Evolutionary conservation across 2,797 vertebrate species (phyloP), one percentile per base, ranked within the genome.

Genomic region (Hephaestus fuliginosus): DNA sequence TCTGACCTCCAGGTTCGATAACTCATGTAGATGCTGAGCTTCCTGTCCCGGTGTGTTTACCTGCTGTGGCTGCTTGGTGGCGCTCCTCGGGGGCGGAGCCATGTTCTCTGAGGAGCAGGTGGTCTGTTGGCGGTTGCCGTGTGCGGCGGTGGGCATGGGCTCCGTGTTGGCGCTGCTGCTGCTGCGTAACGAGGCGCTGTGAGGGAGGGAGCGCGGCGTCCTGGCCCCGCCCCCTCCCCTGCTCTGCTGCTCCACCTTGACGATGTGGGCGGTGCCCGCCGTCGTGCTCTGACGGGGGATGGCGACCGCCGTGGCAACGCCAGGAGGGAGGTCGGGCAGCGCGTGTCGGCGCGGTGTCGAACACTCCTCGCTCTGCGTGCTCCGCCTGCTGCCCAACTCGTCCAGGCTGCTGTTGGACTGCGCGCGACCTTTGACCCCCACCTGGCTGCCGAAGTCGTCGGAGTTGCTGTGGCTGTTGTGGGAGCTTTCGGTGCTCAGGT

Each of bases 401-500:
- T 97, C 97, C 94, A 97, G 95, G 90, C 97, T 98, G 93, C 97
- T 96, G 88, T 95, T 96, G 93, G 97, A 97, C 28, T 25, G 95
- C 94, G n/a, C 82, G 2, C 74, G 88, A 74, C 82, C 88, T 63
- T 84, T 90, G 30, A 66, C 85, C 78, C 88, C 92, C 62, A 58
- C 78, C 82, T 88, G 92, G 87, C 91, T 89, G 58, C 88, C 88
- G 0, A 82, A 68, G 30, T 96, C 96, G 0, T 96, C 97, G 0
- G 96, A 96, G 55, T 96, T 96, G 87, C 92, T 92, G 89, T 95
- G 97, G 89, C 97, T 97, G 89, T 96, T 97, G 51, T 91, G 95
- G 8, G 97, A 97, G 90, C 97, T 98, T 92, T 95, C 95, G 0
- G 96, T 96, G 95, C 98, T 99, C 85, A 98, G 92, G 94, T 98